Base-by-base conservation (phyloP, 2,797 vertebrate species). In the Enteromius viviparus region DNA sequence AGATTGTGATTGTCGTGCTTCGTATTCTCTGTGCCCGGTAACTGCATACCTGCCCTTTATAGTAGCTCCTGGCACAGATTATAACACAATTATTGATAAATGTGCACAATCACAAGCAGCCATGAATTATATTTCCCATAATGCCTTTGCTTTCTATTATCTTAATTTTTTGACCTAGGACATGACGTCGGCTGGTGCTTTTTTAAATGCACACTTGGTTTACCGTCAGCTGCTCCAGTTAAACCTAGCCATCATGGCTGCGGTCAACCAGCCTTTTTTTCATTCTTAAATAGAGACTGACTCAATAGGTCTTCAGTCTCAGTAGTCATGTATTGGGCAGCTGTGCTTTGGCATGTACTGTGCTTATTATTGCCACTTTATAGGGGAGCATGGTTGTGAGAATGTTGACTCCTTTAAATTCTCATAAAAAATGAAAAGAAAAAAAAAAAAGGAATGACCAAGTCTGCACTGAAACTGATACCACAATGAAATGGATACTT, bases 381-480 rank as follows among this genome's bases (percentile, higher is more conserved):
- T 91, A 89, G 89, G 90, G 90, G 91, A 94, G 91, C 91, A 92
- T 93, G 92, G 89, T 78, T 90, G 88, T 89, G 86, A 85, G 76
- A 60, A 87, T 78, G 71, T 79, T 79, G 87, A 86, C 84, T 85
- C 86, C 81, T 89, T 80, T 87, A 85, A 72, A 89, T 88, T 89
- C 76, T 87, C 10, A n/a, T 29, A 65, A 62, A 62, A 77, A 45
- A 45, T 70, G 21, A 0, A 11, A 37, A 45, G 17, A 3, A 4
- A 11, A 60, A 4, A 11, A 60, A 58, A 80, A 90, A 84, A 80
- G 87, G 89, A 91, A 91, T 93, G 92, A 93, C 92, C 92, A 94
- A 93, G 92, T 92, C 91, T 94, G 93, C 93, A 94, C 93, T 94
- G 91, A 93, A 91, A 90, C 89, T 86, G 84, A 93, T 89, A 76